Evolutionary conservation across 2,888 invertebrate genomes (phyloP), one percentile per base, ranked within the genome.

Genomic region (Leptinotarsa rubiginosa): DNA sequence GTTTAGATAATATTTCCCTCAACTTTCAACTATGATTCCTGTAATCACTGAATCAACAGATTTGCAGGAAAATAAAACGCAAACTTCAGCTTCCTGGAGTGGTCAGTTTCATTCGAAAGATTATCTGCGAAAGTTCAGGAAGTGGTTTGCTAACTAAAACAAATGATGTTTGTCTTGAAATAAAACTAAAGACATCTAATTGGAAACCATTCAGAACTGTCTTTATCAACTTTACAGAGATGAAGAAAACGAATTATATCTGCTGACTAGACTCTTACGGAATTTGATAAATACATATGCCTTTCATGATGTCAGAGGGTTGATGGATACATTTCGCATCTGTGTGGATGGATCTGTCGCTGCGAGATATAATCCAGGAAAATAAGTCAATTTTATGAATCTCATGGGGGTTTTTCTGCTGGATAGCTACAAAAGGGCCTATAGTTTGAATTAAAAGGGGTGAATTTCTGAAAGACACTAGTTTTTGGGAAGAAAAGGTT

Each of bases 81-180:
- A 50, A 67, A 67, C 54, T 62, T 18, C n/a, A 16, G 41, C n/a
- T 31, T 41, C 62, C 31, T 41, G 31, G 41, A 62, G 62, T 62
- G 62, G 62, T 62, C 62, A 62, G 31, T 41, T 62, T 41, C 31
- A 41, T 62, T 62, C 62, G n/a, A 41, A 62, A 62, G 62, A 62
- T 62, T 62, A 62, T 62, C 62, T 62, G 41, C 41, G 41, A 41
- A 72, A 75, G 68, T 64, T 75, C 68, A 65, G 50, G 75, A 67
- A 75, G 67, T 70, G 75, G 73, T 75, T 75, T 75, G 31, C 75
- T 75, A 75, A 75, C 75, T 75, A 70, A 73, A 75, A 75, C 73
- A 75, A 75, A 75, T 70, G 75, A 75, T 75, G 75, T 75, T 75
- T 75, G 70, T 73, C 68, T 75, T 71, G 59, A 41, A 69, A 71